Evolutionary conservation across 2,113 vertebrate species (phyloP), one percentile per base, ranked within the genome.

Genomic region (Pedetes capensis): DNA sequence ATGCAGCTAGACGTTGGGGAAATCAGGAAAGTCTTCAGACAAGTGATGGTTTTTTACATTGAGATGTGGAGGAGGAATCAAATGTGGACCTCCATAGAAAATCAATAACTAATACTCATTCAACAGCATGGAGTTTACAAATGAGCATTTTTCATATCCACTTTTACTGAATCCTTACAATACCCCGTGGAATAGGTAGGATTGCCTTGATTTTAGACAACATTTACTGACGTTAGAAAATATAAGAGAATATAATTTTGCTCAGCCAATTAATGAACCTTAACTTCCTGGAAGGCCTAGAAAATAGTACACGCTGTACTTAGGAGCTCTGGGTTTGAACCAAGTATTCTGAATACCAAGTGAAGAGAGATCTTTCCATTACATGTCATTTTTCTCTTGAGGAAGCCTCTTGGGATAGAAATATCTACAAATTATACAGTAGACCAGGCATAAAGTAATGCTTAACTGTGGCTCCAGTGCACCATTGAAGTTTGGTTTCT

Each of bases 311-410:
- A 64, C 34, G 37, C 13, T 23, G 27, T n/a, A 92, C 55, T 76
- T 69, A 27, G 59, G 68, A 96, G 83, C 68, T 75, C 22, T 71
- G 61, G 49, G 39, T 91, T 75, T 59, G 39, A 94, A 95, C 39
- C 47, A 84, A 86, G 34, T 88, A 68, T 95, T 90, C 92, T 90
- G 69, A 93, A 92, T 74, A 53, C 22, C n/a, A 88, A 93, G n/a
- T 34, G 14, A 93, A n/a, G 17, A 90, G 39, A 76, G 29, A 57
- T 37, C 53, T 92, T 97, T 95, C 42, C 74, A n/a, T 3, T 44
- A 8, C 27, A 44, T 12, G 25, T 29, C 66, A 89, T 14, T 82
- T 66, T 61, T 76, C 53, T 87, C 69, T 90, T 82, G 71, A 78
- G 85, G 51, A 93, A 92, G 64, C 47, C 75, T 64, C 53, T 71